Conservation (phyloP, 2,888 invertebrate genomes). For the Isotomurus palustris region DNA sequence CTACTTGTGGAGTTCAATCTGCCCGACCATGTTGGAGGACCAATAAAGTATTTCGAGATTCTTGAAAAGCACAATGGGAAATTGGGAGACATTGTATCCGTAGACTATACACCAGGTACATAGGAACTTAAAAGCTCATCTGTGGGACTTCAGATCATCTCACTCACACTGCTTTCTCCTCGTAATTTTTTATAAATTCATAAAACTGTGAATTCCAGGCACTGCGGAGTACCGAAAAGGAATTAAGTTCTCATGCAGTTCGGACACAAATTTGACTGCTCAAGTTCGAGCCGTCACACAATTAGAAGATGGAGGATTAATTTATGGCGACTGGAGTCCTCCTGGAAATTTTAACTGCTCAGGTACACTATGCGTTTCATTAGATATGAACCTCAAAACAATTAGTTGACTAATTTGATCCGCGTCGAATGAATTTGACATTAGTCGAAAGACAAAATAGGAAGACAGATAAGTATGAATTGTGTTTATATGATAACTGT, state of each 20-base stretch:
- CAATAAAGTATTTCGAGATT: constrained; percentile 59
- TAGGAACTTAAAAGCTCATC: too few relatives aligned
- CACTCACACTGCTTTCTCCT: too few relatives aligned
- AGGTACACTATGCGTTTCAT: constrained; percentile 25
- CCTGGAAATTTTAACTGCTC: constrained; percentile 37
- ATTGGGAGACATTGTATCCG: background rate
- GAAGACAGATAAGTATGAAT: background rate
- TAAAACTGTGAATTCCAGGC: constrained; percentile 16
- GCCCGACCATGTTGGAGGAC: constrained; percentile 56
- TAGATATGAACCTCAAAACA: too few relatives aligned
- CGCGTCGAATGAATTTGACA: too few relatives aligned
- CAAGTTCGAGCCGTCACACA: constrained; percentile 38
- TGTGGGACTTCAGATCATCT: background rate
- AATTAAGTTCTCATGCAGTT: constrained; percentile 31
- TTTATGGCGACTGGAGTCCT: constrained; percentile 42
- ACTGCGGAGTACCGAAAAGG: background rate
- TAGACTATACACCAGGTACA: too few relatives aligned
- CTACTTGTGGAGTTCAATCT: constrained; percentile 54
- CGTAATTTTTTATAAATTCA: too few relatives aligned
- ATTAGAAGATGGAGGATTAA: constrained; percentile 12
- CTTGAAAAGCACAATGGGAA: constrained; percentile 48
- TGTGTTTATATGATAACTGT: constrained; percentile 5
- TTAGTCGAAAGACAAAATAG: too few relatives aligned
- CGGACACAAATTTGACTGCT: constrained; percentile 40
- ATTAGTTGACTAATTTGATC: background rate